Evolutionary conservation across 2,888 invertebrate species (phyloP).

Genomic region (Drosophila kuntzei): DNA sequence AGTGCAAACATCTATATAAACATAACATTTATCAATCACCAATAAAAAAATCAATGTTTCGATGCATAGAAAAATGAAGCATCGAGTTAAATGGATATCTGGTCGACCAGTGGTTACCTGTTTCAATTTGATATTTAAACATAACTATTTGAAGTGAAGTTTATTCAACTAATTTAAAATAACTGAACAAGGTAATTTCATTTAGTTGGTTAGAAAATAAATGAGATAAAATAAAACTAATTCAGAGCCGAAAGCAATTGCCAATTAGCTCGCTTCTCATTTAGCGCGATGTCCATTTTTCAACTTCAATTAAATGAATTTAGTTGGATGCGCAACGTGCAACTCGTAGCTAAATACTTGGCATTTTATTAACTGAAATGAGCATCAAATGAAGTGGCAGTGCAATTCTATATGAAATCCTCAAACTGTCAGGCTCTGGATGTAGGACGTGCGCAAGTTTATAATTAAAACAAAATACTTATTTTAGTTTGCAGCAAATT

Average conservation of each 20-base stretch:
- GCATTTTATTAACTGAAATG: constrained; percentile 59
- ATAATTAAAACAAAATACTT: constrained; percentile 72
- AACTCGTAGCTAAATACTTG: constrained; percentile 21
- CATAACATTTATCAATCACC: no score
- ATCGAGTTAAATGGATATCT: no score
- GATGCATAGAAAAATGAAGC: no score
- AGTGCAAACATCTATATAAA: no score
- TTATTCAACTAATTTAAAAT: not conserved
- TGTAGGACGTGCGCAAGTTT: constrained; percentile 44
- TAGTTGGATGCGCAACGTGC: constrained; percentile 23
- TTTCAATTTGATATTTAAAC: not conserved
- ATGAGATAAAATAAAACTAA: not conserved
- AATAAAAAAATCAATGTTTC: no score
- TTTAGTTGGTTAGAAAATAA: not conserved
- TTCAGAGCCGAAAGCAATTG: not conserved
- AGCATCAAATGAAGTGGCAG: constrained; percentile 53
- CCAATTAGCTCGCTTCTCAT: constrained; percentile 17
- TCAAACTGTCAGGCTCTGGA: constrained; percentile 45
- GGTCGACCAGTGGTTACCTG: not conserved
- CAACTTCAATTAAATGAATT: constrained; percentile 39
- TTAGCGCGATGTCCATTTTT: constrained; percentile 28
- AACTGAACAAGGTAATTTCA: not conserved
- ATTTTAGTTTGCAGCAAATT: constrained; percentile 51
- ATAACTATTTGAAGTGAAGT: not conserved
- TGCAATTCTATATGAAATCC: constrained; percentile 50